Evolutionary conservation across 2,797 vertebrate species (phyloP).

Genomic region (Tadarida brasiliensis): DNA sequence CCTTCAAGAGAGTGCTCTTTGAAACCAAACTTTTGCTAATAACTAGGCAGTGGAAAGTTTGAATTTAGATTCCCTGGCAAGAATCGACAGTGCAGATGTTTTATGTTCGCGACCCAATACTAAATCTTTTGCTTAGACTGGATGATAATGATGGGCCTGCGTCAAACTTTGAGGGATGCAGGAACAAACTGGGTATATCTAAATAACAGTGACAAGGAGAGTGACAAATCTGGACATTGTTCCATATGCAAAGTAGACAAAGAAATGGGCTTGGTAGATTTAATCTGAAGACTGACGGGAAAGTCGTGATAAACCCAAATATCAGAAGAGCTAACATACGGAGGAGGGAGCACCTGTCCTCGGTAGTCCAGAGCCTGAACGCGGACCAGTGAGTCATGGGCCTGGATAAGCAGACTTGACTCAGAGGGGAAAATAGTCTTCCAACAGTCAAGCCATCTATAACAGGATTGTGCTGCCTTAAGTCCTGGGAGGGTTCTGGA

Average conservation of each 20-base stretch:
- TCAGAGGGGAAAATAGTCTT: not conserved
- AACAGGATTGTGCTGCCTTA: not conserved
- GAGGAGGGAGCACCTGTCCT: fast-evolving
- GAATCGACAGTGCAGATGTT: not conserved
- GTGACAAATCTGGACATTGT: not conserved
- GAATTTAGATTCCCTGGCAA: slow-evolving; percentile 14
- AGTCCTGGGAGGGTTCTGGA: not conserved
- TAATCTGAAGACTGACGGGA: not conserved
- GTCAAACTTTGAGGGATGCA: not conserved
- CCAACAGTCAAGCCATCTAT: fast-evolving
- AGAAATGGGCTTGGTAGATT: not conserved
- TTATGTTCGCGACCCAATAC: not conserved
- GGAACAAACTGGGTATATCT: not conserved
- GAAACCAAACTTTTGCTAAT: slow-evolving; percentile 50
- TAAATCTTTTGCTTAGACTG: slow-evolving; percentile 1
- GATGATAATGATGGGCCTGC: not conserved
- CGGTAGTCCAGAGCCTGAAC: not conserved
- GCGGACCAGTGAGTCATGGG: not conserved
- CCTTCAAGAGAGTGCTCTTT: slow-evolving; percentile 9
- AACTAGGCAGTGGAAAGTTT: not conserved
- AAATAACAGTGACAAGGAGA: not conserved
- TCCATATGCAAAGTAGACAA: not conserved
- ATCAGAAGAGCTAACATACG: not conserved
- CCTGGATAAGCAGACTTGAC: not conserved
- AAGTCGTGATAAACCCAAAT: not conserved